phyloP scores from a whole-genome alignment of 2,797 vertebrate genomes.

The Sciurus vulgaris region DNA sequence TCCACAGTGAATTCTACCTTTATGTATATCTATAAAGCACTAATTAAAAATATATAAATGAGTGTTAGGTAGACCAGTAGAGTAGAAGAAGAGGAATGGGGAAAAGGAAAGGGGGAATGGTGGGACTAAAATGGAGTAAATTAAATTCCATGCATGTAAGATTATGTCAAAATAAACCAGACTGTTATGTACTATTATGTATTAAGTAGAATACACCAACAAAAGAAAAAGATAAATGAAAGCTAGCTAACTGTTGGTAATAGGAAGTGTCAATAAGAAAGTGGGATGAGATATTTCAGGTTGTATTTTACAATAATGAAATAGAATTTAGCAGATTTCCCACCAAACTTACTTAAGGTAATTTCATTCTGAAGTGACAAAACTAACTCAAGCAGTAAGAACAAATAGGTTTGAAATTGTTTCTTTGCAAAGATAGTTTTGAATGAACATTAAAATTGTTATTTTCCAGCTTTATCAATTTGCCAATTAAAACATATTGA shows the following conservation, averaged over 20 bases:
- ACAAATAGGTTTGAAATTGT: slow-evolving; percentile 55
- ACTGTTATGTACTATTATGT: too few relatives aligned
- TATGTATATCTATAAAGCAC: too few relatives aligned
- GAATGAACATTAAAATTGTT: slow-evolving; percentile 78
- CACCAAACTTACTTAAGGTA: slow-evolving; percentile 48
- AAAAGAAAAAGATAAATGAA: too few relatives aligned
- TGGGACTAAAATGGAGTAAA: too few relatives aligned
- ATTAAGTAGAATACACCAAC: too few relatives aligned
- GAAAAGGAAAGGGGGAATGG: too few relatives aligned
- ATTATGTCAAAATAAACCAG: too few relatives aligned
- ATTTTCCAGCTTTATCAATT: slow-evolving; percentile 84
- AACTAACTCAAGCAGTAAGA: slow-evolving; percentile 39
- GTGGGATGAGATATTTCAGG: background rate
- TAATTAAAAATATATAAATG: too few relatives aligned
- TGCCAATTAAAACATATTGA: slow-evolving; percentile 86
- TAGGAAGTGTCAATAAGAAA: background rate
- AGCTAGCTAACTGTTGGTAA: background rate
- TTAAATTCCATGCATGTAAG: too few relatives aligned
- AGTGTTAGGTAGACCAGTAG: too few relatives aligned
- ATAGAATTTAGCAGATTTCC: slow-evolving; percentile 30
- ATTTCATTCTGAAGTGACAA: slow-evolving; percentile 60
- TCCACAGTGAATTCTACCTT: too few relatives aligned
- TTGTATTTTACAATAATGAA: slow-evolving; percentile 53
- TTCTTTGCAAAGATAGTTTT: slow-evolving; percentile 59
- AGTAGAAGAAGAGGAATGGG: too few relatives aligned